Conservation (phyloP, 2,113 vertebrate genomes). For the Saguinus imperator region DNA sequence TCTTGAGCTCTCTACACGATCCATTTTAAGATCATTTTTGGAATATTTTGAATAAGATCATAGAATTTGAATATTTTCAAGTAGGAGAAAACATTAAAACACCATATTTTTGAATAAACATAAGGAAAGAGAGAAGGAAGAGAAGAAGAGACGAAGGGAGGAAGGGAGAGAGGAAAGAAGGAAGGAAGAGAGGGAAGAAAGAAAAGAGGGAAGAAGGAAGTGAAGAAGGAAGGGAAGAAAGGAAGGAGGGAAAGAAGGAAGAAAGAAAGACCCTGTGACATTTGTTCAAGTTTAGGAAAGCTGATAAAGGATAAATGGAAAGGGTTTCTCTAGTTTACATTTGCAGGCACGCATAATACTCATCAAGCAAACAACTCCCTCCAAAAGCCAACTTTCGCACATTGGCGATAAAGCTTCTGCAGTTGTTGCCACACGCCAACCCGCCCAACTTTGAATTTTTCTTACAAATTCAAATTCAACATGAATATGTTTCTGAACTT, state of each 20-base stretch:
- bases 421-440: neutral
- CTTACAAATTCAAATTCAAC: neutral
- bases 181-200: neutral
- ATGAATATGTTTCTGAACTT: neutral
- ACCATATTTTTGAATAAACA: neutral
- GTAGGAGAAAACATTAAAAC: neutral
- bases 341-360: neutral
- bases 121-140: neutral
- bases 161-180: too few relatives aligned
- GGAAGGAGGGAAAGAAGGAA: neutral
- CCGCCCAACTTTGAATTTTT: neutral
- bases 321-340: neutral
- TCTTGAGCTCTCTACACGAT: neutral
- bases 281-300: neutral
- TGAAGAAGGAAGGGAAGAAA: too few relatives aligned
- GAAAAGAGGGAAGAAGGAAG: neutral
- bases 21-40: slow-evolving; percentile 49
- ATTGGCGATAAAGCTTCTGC: neutral
- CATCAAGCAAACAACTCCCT: neutral
- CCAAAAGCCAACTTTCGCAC: neutral
- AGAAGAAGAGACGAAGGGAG: neutral
- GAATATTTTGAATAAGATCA: slow-evolving; percentile 40
- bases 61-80: neutral
- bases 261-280: neutral
- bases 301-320: neutral